A percentile compares a stretch with the other conserved stretches of the same genome.
Evolutionary conservation across 2,888 invertebrate genomes (phyloP).

Genomic region (Seira sanloemensis): DNA sequence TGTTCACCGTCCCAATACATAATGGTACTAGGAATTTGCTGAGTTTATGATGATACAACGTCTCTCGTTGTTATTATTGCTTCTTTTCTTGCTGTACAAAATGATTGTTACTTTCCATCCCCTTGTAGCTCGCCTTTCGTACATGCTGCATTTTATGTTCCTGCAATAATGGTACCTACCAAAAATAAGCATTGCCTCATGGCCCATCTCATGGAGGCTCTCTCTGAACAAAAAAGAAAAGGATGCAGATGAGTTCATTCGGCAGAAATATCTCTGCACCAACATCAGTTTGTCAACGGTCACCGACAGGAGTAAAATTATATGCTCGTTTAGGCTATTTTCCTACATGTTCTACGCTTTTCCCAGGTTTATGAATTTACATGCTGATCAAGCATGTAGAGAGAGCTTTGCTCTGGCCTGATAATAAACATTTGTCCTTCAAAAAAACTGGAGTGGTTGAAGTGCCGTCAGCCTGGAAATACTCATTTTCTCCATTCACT

Average conservation of each 20-base stretch:
- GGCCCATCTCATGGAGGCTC: constrained; percentile 11
- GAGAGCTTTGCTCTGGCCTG: no score
- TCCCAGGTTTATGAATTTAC: no score
- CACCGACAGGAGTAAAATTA: constrained; percentile 28
- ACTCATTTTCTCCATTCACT: no score
- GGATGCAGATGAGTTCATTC: constrained; percentile 58
- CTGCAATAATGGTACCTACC: constrained; percentile 55
- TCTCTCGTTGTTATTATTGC: no score
- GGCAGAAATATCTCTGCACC: constrained; percentile 31
- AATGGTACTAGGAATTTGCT: no score
- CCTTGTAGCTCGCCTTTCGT: constrained; percentile 16
- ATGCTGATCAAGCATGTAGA: no score
- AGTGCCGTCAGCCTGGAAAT: background rate
- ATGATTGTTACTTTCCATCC: constrained; percentile 59
- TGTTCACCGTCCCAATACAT: no score
- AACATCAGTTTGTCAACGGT: constrained; percentile 59
- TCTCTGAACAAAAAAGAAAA: constrained; percentile 24
- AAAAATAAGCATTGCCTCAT: constrained; percentile 36
- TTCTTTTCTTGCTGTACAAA: background rate
- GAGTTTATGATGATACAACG: no score
- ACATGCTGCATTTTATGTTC: constrained; percentile 22
- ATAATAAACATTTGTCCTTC: background rate
- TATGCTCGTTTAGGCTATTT: no score
- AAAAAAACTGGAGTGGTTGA: background rate
- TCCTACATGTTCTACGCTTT: no score